Evolutionary conservation across 2,888 invertebrate genomes (phyloP), one percentile per base, ranked within the genome.

Genomic region (Lithophane leautieri): DNA sequence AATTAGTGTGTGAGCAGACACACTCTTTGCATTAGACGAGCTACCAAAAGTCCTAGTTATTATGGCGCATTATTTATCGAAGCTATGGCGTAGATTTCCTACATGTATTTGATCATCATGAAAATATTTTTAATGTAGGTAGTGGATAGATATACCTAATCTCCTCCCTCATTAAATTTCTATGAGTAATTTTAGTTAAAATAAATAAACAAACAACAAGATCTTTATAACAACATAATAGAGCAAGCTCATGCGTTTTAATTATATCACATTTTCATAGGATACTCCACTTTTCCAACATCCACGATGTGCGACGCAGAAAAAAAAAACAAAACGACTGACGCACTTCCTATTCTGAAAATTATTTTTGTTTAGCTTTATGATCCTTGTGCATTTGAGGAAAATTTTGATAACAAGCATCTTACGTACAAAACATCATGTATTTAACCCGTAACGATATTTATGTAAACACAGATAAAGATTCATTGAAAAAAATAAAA

Each of bases 381-480:
- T 54, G 42, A 66, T 50, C 14, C 58, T 63, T 63, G 28, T 68
- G 52, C 73, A 50, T 60, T 78, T 28, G 25, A 78, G 72, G 72
- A 83, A 82, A 60, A 68, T 69, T 65, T 71, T 58, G 25, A 61
- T 28, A 61, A 44, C 61, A 52, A 66, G n/a, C 60, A 16, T 54
- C 34, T 69, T 76, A 76, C 82, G 52, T 67, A 76, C 3, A 67
- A 63, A 76, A 81, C 56, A 63, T 44, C 8, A 62, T 34, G 16
- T 56, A 25, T n/a, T n/a, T 69, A 66, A 82, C 44, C 40, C 54
- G 69, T 72, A 50, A 79, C 79, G 12, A 62, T 83, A 50, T 73
- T 70, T 70, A 67, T 52, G 22, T 77, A 63, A 81, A 83, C 47
- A 71, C 7, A 63, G 80, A 81, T 78, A 78, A 79, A 60, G n/a